Base-by-base conservation (phyloP, 2,797 vertebrate genomes). In the Manis javanica region DNA sequence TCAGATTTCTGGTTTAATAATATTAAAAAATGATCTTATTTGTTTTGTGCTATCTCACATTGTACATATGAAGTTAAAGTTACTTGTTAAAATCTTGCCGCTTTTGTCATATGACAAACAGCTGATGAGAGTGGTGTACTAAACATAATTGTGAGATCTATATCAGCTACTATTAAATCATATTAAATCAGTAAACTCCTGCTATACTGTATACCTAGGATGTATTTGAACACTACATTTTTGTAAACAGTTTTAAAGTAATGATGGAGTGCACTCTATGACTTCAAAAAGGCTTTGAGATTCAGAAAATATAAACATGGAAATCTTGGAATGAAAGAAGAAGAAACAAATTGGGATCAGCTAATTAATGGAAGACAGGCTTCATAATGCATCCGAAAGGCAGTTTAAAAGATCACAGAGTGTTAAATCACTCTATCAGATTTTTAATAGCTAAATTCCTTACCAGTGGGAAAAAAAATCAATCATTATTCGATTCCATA, bases 1-100 rank as follows among this genome's bases (percentile, higher is more conserved):
- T 94, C 88, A 29, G 23, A 92, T 89, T 72, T 90, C 51, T 88
- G 59, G 16, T 39, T 92, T 93, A 90, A 94, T 95, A 90, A 94
- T 61, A 9, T 59, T 53, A 16, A 88, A n/a, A 29, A 61, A 42
- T 57, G 37, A 63, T 66, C 15, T 92, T 46, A 92, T 79, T 92
- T 96, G 23, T 13, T 86, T 66, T 87, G 49, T 91, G 49, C 18
- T 66, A 21, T 53, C 77, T 90, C 75, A 86, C 57, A 59, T 26
- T 83, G 26, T 34, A 94, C 3, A 72, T 87, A 46, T 46, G 46
- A 46, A 46, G 46, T 26, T 92, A 14, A 94, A 87, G 21, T 91
- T 42, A 77, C 49, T 84, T 94, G 74, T 46, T 83, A 89, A 82
- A 86, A 88, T 74, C 42, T 51, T 78, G 4, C 57, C 1, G n/a